Evolutionary conservation across 2,888 invertebrate species (phyloP).

Genomic region (Drosophila recens): DNA sequence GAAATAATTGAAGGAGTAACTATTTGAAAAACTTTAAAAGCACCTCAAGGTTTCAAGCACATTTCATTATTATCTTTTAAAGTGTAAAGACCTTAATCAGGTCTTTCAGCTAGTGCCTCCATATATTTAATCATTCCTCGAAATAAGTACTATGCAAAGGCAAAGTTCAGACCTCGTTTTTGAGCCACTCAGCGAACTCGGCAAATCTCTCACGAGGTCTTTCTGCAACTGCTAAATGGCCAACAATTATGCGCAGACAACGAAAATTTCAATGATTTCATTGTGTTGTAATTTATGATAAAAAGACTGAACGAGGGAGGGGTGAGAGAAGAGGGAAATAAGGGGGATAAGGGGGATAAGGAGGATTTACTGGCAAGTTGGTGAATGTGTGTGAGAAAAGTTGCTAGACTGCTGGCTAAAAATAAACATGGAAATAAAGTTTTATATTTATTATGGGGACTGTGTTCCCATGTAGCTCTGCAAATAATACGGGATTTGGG

Average conservation of each 20-base stretch:
- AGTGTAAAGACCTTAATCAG: background rate
- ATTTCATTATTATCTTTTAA: background rate
- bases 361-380: conserved; percentile 24
- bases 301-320: background rate
- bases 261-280: conserved; percentile 66
- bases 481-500: conserved; percentile 36
- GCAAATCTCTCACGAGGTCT: conserved; percentile 11
- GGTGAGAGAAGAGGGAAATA: background rate
- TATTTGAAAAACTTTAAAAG: background rate
- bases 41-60: background rate
- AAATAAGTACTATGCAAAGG: conserved; percentile 8
- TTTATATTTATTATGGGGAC: conserved; percentile 66
- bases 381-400: conserved; percentile 47
- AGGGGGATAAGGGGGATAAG: background rate
- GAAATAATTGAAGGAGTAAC: background rate
- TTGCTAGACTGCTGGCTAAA: conserved; percentile 56
- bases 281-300: conserved; percentile 64
- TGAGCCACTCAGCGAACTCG: conserved; percentile 5
- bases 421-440: conserved; percentile 69
- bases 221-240: conserved; percentile 56
- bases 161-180: conserved; percentile 1
- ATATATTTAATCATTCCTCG: background rate
- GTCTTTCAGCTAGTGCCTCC: background rate
- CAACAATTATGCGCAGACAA: conserved; percentile 73
- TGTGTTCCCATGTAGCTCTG: conserved; percentile 38